A percentile compares a stretch with the other conserved stretches of the same genome.
Conservation (phyloP, 2,113 vertebrate species). For the Hylia prasina region DNA sequence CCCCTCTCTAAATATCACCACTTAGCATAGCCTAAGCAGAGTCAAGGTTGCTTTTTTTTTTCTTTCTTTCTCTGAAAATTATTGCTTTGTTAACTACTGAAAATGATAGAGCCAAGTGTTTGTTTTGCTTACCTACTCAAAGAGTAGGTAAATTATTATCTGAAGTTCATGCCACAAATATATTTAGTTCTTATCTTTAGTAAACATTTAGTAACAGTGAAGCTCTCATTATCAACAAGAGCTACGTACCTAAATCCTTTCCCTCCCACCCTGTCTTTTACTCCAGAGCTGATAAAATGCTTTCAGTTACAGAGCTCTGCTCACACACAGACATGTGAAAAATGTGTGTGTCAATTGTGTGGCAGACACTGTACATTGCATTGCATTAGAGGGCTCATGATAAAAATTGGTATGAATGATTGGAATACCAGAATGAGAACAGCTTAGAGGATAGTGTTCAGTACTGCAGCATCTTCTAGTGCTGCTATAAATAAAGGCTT, state of each 20-base stretch:
- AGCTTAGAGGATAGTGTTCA: neutral
- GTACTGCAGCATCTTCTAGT: slow-evolving; percentile 8
- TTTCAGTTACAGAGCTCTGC: slow-evolving; percentile 33
- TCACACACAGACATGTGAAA: neutral
- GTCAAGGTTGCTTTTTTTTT: slow-evolving; percentile 21
- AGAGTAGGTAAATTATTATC: slow-evolving; percentile 55
- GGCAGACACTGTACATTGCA: neutral
- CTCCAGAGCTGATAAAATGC: slow-evolving; percentile 49
- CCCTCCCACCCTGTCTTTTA: slow-evolving; percentile 37
- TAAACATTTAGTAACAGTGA: slow-evolving; percentile 62
- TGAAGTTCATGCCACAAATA: slow-evolving; percentile 65
- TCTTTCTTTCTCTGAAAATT: slow-evolving; percentile 24
- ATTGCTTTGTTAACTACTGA: slow-evolving; percentile 9
- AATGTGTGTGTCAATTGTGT: neutral
- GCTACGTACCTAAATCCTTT: slow-evolving; percentile 40
- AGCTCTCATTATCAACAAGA: slow-evolving; percentile 58
- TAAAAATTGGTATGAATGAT: slow-evolving; percentile 34
- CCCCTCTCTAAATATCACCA: slow-evolving; percentile 1
- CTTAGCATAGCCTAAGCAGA: neutral
- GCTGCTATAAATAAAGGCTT: slow-evolving; percentile 38
- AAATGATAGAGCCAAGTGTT: slow-evolving; percentile 27
- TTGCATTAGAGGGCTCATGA: neutral
- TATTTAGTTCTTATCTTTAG: slow-evolving; percentile 62
- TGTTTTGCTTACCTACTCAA: slow-evolving; percentile 51
- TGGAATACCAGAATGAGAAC: slow-evolving; percentile 17